Evolutionary conservation across 2,797 vertebrate species (phyloP), one percentile per base, ranked within the genome.

Genomic region (Miichthys miiuy): DNA sequence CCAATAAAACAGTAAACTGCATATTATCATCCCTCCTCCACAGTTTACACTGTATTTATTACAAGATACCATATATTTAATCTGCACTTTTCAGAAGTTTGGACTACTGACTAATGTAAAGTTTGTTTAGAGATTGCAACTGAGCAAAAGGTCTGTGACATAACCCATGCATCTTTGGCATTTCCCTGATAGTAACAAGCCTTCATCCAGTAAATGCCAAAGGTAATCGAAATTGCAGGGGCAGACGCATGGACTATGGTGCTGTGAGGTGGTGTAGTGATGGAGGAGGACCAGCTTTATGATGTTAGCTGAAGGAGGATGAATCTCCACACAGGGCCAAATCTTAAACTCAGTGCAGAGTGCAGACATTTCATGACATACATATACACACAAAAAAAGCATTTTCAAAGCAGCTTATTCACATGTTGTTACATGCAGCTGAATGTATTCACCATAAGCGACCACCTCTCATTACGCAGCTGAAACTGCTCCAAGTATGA

Each of bases 201-300:
- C 42, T 74, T 79, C 56, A 11, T 80, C 52, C n/a, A 20, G 58
- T 75, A 90, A 92, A 92, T 88, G 72, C 75, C 81, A 83, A 77
- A 73, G 47, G 65, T 82, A 78, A 87, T 72, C 72, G 54, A 79
- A 75, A 79, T 30, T 66, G 80, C 76, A 85, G 54, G 42, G 61
- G 79, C 21, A 57, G 75, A 68, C 34, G 47, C 82, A 73, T 66
- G 76, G 21, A 76, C 69, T 54, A 51, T 11, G 20, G 47, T 68
- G 77, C 54, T 12, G 21, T 38, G 34, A 38, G 34, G 34, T 38
- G 34, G 34, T 38, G 34, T 38, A 9, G 34, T 38, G 57, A 73
- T 54, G 51, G 68, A 79, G 62, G 55, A 69, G 61, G 71, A 75
- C 34, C 4, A 10, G 16, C 48, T 65, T 66, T 14, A 57, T 77